Evolutionary conservation across 1,140 invertebrate genomes (phyloP).

Genomic region (Drosophila quadrilineata): DNA sequence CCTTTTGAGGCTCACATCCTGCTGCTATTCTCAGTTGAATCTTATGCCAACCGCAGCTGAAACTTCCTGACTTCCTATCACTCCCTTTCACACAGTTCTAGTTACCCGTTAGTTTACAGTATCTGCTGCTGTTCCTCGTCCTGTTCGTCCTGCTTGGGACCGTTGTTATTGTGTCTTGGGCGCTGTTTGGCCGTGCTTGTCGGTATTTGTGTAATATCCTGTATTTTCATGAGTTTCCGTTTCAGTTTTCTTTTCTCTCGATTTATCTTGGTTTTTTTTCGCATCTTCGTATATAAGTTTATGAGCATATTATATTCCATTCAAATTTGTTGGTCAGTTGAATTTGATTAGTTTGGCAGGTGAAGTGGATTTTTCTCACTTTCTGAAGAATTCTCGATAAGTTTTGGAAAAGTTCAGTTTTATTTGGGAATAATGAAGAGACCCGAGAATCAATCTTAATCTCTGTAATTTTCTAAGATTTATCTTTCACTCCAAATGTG

Average conservation of each 20-base stretch:
- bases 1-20: conserved; percentile 30
- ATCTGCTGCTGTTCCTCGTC: background rate
- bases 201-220: conserved; percentile 70
- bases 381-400: background rate
- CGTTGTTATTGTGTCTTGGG: conserved; percentile 6
- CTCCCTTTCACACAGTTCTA: conserved; percentile 55
- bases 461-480: no score
- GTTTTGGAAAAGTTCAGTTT: no score
- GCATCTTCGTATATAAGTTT: conserved; percentile 10
- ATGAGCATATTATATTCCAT: no score
- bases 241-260: conserved; percentile 9
- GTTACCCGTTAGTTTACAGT: conserved; percentile 8
- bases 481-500: no score
- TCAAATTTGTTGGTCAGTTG: conserved; percentile 10
- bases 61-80: conserved; percentile 72
- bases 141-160: background rate
- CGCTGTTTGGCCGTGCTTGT: conserved; percentile 44
- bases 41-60: conserved; percentile 61
- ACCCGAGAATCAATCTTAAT: no score
- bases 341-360: conserved; percentile 20
- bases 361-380: conserved; percentile 1
- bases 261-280: background rate
- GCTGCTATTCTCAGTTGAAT: conserved; percentile 31
- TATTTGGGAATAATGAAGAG: no score
- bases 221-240: conserved; percentile 68